Evolutionary conservation across 2,888 invertebrate genomes (phyloP).

Genomic region (Syritta pipiens): DNA sequence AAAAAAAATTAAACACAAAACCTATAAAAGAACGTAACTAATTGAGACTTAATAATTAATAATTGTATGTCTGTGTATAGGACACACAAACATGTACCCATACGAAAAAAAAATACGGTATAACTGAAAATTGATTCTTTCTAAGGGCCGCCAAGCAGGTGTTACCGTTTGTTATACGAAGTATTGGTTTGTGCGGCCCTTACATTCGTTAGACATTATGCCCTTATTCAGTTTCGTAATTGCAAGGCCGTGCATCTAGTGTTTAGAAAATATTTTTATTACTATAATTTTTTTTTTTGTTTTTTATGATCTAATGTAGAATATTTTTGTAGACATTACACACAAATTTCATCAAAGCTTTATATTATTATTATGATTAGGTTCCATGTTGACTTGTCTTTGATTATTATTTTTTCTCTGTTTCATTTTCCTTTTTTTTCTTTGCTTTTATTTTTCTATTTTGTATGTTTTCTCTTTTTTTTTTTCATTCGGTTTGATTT

Average conservation of each 20-base stretch:
- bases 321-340: constrained; percentile 52
- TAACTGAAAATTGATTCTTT: constrained; percentile 34
- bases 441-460: constrained; percentile 51
- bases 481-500: constrained; percentile 54
- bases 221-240: constrained; percentile 17
- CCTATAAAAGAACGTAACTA: constrained; percentile 33
- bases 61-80: constrained; percentile 47
- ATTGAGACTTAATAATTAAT: constrained; percentile 59
- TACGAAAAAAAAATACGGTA: constrained; percentile 12
- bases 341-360: constrained; percentile 64
- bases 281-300: constrained; percentile 18
- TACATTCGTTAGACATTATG: too few relatives aligned
- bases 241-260: constrained; percentile 27
- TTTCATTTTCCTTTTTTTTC: constrained; percentile 30
- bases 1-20: constrained; percentile 17
- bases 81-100: constrained; percentile 7
- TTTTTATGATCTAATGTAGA: constrained; percentile 40
- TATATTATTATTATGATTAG: constrained; percentile 54
- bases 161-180: too few relatives aligned
- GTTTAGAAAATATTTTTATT: constrained; percentile 42
- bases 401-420: constrained; percentile 24
- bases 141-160: background rate
- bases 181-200: too few relatives aligned
- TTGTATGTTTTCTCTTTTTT: constrained; percentile 50
- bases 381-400: constrained; percentile 45